These are phyloP conservation scores for Hydra vulgaris DNA, from an alignment of 30 jellyfish, hydroid and myxozoan species.

Conservation along the genomic window DNA sequence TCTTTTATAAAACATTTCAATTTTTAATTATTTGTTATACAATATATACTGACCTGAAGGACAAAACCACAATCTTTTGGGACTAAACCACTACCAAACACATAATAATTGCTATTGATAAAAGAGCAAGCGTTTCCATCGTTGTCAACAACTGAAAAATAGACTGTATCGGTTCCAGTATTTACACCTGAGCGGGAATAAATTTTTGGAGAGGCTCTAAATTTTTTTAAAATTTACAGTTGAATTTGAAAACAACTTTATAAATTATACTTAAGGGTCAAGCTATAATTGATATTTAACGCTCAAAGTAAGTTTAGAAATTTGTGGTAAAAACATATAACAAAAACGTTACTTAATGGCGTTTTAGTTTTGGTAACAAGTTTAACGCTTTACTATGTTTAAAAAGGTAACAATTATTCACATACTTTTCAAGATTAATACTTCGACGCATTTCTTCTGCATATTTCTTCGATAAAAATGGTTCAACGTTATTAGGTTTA, in stretches of 20 bases:
- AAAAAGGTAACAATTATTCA: too few species aligned
- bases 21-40: too few species aligned
- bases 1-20: too few species aligned
- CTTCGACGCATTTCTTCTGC: constrained; percentile 38
- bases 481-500: constrained; percentile 19
- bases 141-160: constrained; percentile 71
- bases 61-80: constrained; percentile 93
- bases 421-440: background rate
- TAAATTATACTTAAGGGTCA: too few species aligned
- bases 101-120: constrained; percentile 57
- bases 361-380: too few species aligned
- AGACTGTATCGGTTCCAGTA: constrained; percentile 66
- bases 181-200: constrained; percentile 20
- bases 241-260: too few species aligned
- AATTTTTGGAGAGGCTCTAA: constrained; percentile 40
- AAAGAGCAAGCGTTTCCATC: constrained; percentile 92
- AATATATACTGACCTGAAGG: constrained; percentile 70
- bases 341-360: too few species aligned
- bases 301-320: too few species aligned
- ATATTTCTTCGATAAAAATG: constrained; percentile 40
- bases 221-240: too few species aligned
- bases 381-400: too few species aligned
- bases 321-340: too few species aligned
- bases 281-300: too few species aligned
- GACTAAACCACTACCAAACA: constrained; percentile 73